A percentile compares a stretch with the other conserved stretches of the same genome.
phyloP scores from a whole-genome alignment of 2,113 vertebrate genomes.

The Vanacampus margaritifer region DNA sequence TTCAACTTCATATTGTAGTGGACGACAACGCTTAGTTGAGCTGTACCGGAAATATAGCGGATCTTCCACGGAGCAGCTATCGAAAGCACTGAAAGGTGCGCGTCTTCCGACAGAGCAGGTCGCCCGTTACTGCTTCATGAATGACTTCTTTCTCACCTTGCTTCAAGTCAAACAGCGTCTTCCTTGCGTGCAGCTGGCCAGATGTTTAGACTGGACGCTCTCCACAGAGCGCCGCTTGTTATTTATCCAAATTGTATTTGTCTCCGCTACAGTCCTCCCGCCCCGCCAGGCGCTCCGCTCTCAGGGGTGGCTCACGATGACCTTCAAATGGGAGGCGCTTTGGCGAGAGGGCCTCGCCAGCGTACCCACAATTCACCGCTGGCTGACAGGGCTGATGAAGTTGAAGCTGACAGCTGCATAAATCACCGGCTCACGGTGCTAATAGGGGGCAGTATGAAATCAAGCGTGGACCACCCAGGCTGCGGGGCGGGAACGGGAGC shows the following conservation, averaged over 20 bases:
- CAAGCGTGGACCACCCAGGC: slow-evolving; percentile 73
- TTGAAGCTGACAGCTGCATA: slow-evolving; percentile 74
- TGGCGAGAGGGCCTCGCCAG: slow-evolving; percentile 49
- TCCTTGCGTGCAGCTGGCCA: slow-evolving; percentile 45
- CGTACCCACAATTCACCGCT: slow-evolving; percentile 70
- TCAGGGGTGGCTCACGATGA: slow-evolving; percentile 65
- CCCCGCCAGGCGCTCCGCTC: slow-evolving; percentile 23
- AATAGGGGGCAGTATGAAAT: slow-evolving; percentile 76
- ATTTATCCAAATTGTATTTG: slow-evolving; percentile 63
- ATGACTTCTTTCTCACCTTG: slow-evolving; percentile 54
- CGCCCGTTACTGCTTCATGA: slow-evolving; percentile 29
- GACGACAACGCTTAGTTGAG: not conserved
- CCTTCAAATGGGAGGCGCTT: slow-evolving; percentile 53
- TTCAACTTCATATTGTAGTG: too few relatives aligned
- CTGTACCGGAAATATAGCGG: not conserved
- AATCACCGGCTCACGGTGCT: slow-evolving; percentile 70
- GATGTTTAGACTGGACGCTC: slow-evolving; percentile 57
- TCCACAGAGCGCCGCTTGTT: slow-evolving; percentile 51
- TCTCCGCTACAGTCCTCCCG: slow-evolving; percentile 24
- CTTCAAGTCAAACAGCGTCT: slow-evolving; percentile 41
- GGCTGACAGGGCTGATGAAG: slow-evolving; percentile 71
- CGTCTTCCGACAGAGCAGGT: slow-evolving; percentile 19
- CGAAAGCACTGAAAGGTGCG: slow-evolving; percentile 10
- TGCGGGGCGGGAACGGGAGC: slow-evolving; percentile 62
- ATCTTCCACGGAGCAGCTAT: slow-evolving; percentile 3